These are phyloP conservation scores for Cristatella mucedo DNA, from an alignment of 2,888 invertebrate species.

Conservation along the genomic window DNA sequence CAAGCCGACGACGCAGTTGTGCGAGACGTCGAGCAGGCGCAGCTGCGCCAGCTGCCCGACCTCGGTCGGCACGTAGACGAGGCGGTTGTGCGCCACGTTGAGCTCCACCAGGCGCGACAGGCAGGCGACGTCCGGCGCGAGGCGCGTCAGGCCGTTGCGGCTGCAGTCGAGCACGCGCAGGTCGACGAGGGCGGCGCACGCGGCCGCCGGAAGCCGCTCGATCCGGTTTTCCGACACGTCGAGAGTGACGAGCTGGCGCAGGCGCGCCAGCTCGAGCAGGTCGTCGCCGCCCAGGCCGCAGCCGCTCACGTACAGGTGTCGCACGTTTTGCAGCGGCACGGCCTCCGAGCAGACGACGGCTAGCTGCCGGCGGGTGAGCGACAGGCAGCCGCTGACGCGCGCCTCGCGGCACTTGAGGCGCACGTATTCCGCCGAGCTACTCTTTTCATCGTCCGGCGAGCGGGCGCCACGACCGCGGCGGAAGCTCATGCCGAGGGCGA, in stretches of 20 bases:
- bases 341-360: no score
- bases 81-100: conserved; percentile 4
- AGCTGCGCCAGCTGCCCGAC: not conserved
- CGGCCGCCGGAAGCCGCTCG: not conserved
- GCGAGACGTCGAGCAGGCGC: not conserved
- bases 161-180: conserved; percentile 2
- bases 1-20: conserved; percentile 2
- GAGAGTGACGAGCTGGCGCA: not conserved
- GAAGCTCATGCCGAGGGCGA: no score
- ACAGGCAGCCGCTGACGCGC: no score
- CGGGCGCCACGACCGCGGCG: no score
- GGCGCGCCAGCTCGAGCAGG: conserved; percentile 2
- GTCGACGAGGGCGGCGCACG: not conserved
- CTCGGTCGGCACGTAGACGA: conserved; percentile 6
- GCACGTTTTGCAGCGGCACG: no score
- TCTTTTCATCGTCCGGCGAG: no score
- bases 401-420: no score
- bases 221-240: conserved; percentile 5
- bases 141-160: not conserved
- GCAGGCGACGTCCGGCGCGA: not conserved
- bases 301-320: conserved; percentile 1
- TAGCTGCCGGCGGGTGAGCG: no score
- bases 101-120: not conserved
- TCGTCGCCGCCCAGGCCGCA: conserved; percentile 2
- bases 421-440: no score